Percentiles rank a stretch among this genome's conserved stretches.
Evolutionary conservation across 1,140 invertebrate species (phyloP).

Genomic region (Eupeodes corollae): DNA sequence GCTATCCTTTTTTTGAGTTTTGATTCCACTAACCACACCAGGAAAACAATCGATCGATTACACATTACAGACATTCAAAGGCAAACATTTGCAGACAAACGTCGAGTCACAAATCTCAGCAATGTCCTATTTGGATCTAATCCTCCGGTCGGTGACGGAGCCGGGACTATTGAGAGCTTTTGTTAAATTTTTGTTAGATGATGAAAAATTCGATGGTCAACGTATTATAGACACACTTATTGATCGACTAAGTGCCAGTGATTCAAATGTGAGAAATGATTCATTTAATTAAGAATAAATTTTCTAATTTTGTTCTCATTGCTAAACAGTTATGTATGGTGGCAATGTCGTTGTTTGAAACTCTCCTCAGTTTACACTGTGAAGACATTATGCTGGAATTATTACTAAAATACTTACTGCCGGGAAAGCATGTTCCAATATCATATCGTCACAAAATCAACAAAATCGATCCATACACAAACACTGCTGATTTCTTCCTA

Average conservation of each 20-base stretch:
- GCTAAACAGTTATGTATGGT: conserved; percentile 70
- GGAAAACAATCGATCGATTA: conserved; percentile 34
- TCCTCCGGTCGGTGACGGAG: conserved; percentile 74
- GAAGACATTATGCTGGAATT: conserved; percentile 95
- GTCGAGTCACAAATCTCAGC: conserved; percentile 80
- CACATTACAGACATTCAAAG: conserved; percentile 37
- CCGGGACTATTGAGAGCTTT: conserved; percentile 71
- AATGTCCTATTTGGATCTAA: conserved; percentile 83
- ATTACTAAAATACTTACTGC: conserved; percentile 74
- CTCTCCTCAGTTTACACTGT: conserved; percentile 82
- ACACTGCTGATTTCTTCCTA: conserved; percentile 73
- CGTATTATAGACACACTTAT: conserved; percentile 68
- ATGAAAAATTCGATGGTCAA: conserved; percentile 69
- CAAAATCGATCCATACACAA: conserved; percentile 69
- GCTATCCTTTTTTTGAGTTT: too few species aligned
- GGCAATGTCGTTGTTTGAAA: conserved; percentile 81
- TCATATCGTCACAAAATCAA: conserved; percentile 63
- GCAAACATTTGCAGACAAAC: conserved; percentile 54
- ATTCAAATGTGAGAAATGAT: conserved; percentile 48
- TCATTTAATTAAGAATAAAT: background rate
- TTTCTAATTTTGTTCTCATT: conserved; percentile 24
- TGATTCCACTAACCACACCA: conserved; percentile 17
- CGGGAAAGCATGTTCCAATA: conserved; percentile 83
- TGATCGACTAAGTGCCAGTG: conserved; percentile 53
- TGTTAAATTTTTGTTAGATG: conserved; percentile 73